Evolutionary conservation across 2,113 vertebrate genomes (phyloP), one percentile per base, ranked within the genome.

Genomic region (Stegostoma tigrinum): DNA sequence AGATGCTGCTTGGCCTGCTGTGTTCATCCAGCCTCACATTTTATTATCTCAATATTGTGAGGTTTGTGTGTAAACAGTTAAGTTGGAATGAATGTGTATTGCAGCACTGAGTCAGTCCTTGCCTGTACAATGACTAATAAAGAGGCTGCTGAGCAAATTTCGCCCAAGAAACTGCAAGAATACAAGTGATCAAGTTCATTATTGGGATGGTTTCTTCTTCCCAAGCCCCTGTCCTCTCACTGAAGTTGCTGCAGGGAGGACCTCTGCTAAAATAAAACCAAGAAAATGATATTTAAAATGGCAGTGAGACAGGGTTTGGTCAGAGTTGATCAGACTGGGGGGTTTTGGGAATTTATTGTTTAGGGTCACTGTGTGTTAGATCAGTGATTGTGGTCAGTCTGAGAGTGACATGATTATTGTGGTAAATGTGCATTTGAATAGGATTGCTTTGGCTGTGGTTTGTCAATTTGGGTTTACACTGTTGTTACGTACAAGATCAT

Each of bases 201-300:
- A 48, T 52, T 45, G 15, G 93, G 96, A 97, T 97, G 97, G 96
- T 97, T 97, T 97, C 0, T 96, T 97, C 96, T 96, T 97, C 97
- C 97, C 97, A 98, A 98, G 98, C 98, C 97, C 97, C 97, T 98
- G 98, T 98, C 97, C 97, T 98, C 98, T 97, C 97, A 97, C 21
- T 48, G 67, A 52, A 72, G 68, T 95, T 75, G 23, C 42, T 23
- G 3, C 75, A 93, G 52, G 34, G 67, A 19, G 27, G 17, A 52
- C 45, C 52, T 52, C 38, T 7, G 34, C 12, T 52, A 95, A 95
- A 95, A 95, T 52, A 70, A 45, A 67, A 75, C 42, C 94, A 52
- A 72, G 72, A 93, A 23, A 66, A 93, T 93, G 61, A n/a, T 93
- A 66, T 66, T 93, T 93, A 93, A 93, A 93, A 93, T 93, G 89